Conservation (phyloP, 2,888 invertebrate genomes). For the Sthenelais limicola region DNA sequence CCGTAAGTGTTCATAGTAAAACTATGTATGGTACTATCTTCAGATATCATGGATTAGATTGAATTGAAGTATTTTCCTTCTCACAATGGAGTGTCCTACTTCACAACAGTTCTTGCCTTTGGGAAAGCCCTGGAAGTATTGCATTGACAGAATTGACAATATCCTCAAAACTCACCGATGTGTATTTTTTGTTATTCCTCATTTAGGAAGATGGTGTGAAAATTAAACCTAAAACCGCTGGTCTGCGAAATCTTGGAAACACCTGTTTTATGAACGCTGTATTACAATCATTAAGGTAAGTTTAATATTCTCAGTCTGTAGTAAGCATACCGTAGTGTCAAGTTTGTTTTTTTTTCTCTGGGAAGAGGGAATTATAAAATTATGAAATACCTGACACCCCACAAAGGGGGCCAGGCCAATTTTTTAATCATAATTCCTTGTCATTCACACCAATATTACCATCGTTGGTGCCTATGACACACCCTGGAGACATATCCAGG, state of each 20-base stretch:
- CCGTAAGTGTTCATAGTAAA: conserved; percentile 49
- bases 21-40: not conserved
- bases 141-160: not conserved
- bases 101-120: not conserved
- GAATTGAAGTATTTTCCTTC: not conserved
- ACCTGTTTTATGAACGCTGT: conserved; percentile 94
- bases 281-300: conserved; percentile 80
- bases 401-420: too few relatives aligned
- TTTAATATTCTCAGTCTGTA: not conserved
- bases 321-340: not conserved
- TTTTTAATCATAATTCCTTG: too few relatives aligned
- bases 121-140: not conserved
- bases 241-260: conserved; percentile 87
- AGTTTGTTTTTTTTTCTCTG: conserved; percentile 18
- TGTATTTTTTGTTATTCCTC: not conserved
- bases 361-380: too few relatives aligned
- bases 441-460: too few relatives aligned
- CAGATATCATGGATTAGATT: not conserved
- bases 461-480: too few relatives aligned
- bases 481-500: too few relatives aligned
- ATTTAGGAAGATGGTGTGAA: conserved; percentile 55
- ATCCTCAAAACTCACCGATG: not conserved
- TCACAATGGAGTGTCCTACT: not conserved
- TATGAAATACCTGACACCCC: too few relatives aligned
- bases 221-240: conserved; percentile 72